These are phyloP conservation scores for Syndactyla subalaris DNA, from an alignment of 2,797 vertebrate genomes.

Conservation along the genomic window DNA sequence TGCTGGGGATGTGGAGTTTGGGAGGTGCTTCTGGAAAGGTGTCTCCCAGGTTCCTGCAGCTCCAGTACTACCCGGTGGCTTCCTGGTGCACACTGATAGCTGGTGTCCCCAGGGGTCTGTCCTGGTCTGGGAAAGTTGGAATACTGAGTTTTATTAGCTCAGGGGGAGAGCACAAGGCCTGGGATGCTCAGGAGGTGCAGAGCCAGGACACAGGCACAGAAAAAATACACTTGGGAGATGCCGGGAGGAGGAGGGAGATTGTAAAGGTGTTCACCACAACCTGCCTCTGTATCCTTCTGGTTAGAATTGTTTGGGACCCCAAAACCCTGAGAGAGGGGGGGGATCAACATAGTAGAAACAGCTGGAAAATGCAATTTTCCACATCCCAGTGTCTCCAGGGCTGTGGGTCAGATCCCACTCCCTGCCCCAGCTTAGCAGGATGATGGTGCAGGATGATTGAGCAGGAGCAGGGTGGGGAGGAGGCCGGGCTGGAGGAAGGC, in stretches of 20 bases:
- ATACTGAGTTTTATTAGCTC: neutral
- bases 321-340: neutral
- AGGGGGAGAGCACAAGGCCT: neutral
- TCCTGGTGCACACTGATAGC: rapidly evolving
- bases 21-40: neutral
- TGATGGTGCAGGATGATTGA: rapidly evolving
- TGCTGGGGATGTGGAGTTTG: rapidly evolving
- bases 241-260: neutral
- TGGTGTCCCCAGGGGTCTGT: rapidly evolving
- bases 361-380: neutral
- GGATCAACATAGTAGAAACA: neutral
- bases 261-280: neutral
- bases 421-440: neutral
- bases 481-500: neutral
- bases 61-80: neutral
- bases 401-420: neutral
- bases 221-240: neutral
- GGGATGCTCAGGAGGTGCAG: neutral
- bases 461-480: neutral
- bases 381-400: rapidly evolving
- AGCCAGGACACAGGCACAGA: neutral
- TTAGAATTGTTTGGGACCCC: neutral
- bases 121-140: neutral
- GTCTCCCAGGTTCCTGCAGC: neutral
- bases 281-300: neutral